These are phyloP conservation scores for Iphiclides podalirius DNA, from an alignment of 2,888 invertebrate genomes.

Conservation along the genomic window DNA sequence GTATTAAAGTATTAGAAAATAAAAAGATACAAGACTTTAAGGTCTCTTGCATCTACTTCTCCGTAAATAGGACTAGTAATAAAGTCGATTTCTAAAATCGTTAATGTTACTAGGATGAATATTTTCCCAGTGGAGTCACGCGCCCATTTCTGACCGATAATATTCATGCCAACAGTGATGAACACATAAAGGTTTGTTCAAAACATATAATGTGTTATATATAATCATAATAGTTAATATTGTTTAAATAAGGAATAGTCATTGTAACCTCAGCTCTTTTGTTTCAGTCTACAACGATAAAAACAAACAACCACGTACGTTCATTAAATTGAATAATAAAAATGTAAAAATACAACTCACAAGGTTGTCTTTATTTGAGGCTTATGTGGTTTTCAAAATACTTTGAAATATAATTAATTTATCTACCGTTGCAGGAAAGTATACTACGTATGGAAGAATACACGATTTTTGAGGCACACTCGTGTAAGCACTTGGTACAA, in stretches of 20 bases:
- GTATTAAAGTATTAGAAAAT: too few relatives aligned
- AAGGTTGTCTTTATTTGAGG: too few relatives aligned
- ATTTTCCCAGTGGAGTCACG: not conserved
- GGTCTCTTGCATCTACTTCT: too few relatives aligned
- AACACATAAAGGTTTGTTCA: too few relatives aligned
- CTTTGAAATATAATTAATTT: not conserved
- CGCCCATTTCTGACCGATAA: too few relatives aligned
- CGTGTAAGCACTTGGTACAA: conserved; percentile 3
- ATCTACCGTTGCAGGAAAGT: conserved; percentile 5
- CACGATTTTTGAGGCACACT: conserved; percentile 5
- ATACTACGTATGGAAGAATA: conserved; percentile 10
- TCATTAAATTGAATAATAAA: not conserved
- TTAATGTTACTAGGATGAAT: not conserved
- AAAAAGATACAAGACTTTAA: too few relatives aligned
- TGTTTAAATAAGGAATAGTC: too few relatives aligned
- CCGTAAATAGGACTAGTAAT: not conserved
- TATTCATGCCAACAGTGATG: not conserved
- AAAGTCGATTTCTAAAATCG: not conserved
- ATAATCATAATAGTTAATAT: too few relatives aligned
- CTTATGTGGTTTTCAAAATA: not conserved
- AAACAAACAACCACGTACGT: conserved; percentile 2
- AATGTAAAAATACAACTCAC: not conserved
- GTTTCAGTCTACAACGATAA: not conserved
- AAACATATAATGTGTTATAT: too few relatives aligned
- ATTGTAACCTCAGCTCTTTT: not conserved